These are phyloP conservation scores for Hypotaenidia okinawae DNA, from an alignment of 2,797 vertebrate species.

Conservation along the genomic window DNA sequence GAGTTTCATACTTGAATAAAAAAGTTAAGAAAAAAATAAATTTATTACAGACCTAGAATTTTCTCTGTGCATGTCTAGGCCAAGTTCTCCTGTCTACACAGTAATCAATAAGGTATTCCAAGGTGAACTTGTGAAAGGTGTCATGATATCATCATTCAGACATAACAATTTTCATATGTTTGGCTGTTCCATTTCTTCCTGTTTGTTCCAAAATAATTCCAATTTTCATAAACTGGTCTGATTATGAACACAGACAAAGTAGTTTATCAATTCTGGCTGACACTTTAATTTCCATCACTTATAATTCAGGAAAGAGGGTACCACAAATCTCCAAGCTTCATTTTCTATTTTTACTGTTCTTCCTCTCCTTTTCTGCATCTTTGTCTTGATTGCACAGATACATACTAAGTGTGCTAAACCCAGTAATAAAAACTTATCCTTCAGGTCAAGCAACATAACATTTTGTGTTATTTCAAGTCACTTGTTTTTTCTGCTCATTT, in stretches of 20 bases:
- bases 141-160: constrained; percentile 24
- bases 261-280: constrained; percentile 19
- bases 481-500: neutral
- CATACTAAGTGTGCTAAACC: neutral
- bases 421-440: neutral
- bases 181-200: constrained; percentile 15
- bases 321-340: constrained; percentile 19
- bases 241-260: neutral
- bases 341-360: constrained; percentile 37
- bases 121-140: neutral
- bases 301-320: constrained; percentile 20
- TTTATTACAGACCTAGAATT: neutral
- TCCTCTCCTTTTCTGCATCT: neutral
- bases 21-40: neutral
- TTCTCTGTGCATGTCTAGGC: neutral
- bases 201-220: constrained; percentile 7
- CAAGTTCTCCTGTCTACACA: neutral
- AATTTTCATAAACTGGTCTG: constrained; percentile 26
- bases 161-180: neutral
- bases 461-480: neutral
- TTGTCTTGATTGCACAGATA: constrained; percentile 22
- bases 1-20: neutral
- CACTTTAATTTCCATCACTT: constrained; percentile 1
- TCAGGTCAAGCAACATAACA: neutral
- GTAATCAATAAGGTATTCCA: neutral